These are phyloP conservation scores for Ciconia boyciana DNA, from an alignment of 2,113 vertebrate genomes.

Conservation along the genomic window DNA sequence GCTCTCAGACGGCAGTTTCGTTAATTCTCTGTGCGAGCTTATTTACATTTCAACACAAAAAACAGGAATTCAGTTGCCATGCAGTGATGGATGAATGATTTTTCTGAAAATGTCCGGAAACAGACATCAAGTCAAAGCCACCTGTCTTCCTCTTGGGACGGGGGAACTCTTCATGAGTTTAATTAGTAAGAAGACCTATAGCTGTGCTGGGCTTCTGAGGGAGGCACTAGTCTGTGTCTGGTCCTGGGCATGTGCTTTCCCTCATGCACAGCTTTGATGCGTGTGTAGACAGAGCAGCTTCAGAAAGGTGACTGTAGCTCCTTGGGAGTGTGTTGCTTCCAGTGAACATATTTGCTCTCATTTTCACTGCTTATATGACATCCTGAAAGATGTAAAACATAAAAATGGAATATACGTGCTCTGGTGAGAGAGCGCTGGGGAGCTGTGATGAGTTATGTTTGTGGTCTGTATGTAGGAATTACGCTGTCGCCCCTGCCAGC, in stretches of 20 bases:
- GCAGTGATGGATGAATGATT: not conserved
- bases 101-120: not conserved
- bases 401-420: not conserved
- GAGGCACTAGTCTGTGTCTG: not conserved
- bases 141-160: not conserved
- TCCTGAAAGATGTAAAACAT: not conserved
- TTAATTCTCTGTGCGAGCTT: not conserved
- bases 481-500: not conserved
- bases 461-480: not conserved
- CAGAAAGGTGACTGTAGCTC: not conserved
- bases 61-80: not conserved
- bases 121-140: not conserved
- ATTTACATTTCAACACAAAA: not conserved
- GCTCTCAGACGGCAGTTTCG: accelerated
- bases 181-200: not conserved
- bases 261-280: not conserved
- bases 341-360: not conserved
- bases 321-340: not conserved
- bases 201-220: not conserved
- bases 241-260: not conserved
- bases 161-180: not conserved
- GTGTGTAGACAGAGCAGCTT: not conserved
- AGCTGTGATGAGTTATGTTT: not conserved
- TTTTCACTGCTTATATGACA: not conserved
- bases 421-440: not conserved